These are phyloP conservation scores for Aspidoscelis tigris DNA, from an alignment of 2,113 vertebrate genomes.

Conservation along the genomic window DNA sequence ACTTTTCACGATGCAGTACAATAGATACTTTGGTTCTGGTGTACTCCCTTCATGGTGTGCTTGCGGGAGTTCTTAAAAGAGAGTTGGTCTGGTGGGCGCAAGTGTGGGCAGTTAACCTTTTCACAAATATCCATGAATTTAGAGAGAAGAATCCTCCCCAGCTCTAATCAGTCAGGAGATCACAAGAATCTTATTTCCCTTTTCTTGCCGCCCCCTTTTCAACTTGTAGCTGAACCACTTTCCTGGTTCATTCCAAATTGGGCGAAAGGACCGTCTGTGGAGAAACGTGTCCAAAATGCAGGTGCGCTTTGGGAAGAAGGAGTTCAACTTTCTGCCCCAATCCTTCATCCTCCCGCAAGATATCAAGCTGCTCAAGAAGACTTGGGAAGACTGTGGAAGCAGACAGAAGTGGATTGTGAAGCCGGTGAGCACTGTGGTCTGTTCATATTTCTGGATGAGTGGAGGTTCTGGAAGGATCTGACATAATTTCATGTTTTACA, in stretches of 20 bases:
- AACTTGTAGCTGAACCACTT: conserved; percentile 92
- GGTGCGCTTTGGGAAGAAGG: conserved; percentile 87
- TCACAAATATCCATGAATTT: background rate
- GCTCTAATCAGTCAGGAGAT: background rate
- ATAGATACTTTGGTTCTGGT: background rate
- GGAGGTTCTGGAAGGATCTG: too few relatives aligned
- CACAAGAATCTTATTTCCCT: background rate
- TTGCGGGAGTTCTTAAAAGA: background rate
- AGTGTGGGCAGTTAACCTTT: background rate
- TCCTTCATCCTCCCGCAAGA: conserved; percentile 96
- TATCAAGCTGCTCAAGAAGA: conserved; percentile 88
- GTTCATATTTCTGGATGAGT: too few relatives aligned
- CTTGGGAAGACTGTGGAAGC: conserved; percentile 88
- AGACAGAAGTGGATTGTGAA: conserved; percentile 97
- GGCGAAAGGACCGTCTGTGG: conserved; percentile 96
- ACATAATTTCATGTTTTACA: background rate
- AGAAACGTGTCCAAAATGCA: conserved; percentile 95
- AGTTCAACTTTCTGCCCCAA: conserved; percentile 94
- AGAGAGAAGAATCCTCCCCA: background rate
- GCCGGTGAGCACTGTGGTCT: conserved; percentile 79
- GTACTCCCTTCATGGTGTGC: background rate
- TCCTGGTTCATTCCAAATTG: conserved; percentile 97
- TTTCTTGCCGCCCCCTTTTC: conserved; percentile 6
- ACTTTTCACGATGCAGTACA: background rate
- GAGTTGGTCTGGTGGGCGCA: background rate